Conservation (phyloP, 2,797 vertebrate species). For the Mus minutoides region DNA sequence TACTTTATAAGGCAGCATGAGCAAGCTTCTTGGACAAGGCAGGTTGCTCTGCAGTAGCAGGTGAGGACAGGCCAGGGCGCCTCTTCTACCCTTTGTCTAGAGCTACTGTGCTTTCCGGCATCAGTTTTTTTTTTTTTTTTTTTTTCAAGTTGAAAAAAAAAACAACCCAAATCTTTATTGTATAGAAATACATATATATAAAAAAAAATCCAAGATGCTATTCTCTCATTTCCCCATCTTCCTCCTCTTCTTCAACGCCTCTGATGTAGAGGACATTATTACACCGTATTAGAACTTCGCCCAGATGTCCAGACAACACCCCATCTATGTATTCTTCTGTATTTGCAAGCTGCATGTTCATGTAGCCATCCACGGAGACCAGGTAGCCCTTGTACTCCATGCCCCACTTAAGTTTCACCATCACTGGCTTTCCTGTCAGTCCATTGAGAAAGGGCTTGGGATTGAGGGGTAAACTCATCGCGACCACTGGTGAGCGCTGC, state of each 20-base stretch:
- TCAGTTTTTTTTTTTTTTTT: too few relatives aligned
- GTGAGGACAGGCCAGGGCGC: not conserved
- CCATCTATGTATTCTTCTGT: conserved; percentile 99
- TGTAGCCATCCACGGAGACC: conserved; percentile 98
- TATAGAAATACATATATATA: conserved; percentile 83
- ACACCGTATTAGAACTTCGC: conserved; percentile 98
- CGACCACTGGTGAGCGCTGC: conserved; percentile 17
- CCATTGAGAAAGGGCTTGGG: conserved; percentile 99
- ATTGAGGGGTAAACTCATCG: conserved; percentile 97
- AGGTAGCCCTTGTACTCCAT: conserved; percentile 99
- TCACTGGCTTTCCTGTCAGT: conserved; percentile 97
- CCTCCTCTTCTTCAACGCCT: conserved; percentile 99
- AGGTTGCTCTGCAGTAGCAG: too few relatives aligned
- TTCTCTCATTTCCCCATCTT: conserved; percentile 99
- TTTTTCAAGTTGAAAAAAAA: conserved; percentile 83
- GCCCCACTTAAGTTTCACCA: conserved; percentile 99
- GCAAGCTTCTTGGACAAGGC: not conserved
- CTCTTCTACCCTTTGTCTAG: not conserved
- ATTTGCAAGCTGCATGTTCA: conserved; percentile 99
- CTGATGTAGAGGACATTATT: conserved; percentile 99
- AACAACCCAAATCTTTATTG: conserved; percentile 78
- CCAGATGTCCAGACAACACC: conserved; percentile 96
- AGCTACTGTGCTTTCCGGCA: fast-evolving
- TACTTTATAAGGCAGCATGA: not conserved
- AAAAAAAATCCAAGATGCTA: conserved; percentile 83